phyloP scores from a whole-genome alignment of 1,140 invertebrate genomes.

The Drosophila chauvacae region DNA sequence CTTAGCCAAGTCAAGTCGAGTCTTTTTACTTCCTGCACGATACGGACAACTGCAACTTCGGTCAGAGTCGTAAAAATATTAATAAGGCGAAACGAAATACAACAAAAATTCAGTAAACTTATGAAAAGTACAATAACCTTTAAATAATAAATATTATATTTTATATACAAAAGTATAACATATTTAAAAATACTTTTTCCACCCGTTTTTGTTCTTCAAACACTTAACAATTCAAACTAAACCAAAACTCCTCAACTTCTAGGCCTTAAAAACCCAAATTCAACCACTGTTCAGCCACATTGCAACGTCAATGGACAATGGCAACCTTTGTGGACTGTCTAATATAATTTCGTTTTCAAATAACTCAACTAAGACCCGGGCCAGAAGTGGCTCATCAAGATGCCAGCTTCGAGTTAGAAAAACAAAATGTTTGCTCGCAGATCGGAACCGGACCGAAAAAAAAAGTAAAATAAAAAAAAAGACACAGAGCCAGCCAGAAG shows the following conservation, averaged over 20 bases:
- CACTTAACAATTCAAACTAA: neutral
- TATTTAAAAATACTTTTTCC: neutral
- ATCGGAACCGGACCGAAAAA: slow-evolving; percentile 34
- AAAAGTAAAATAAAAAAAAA: slow-evolving; percentile 18
- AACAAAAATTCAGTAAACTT: neutral
- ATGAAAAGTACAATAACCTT: no score
- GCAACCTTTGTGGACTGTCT: slow-evolving; percentile 44
- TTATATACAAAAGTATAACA: neutral
- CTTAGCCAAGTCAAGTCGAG: slow-evolving; percentile 70
- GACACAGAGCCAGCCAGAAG: slow-evolving; percentile 29
- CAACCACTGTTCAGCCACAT: slow-evolving; percentile 24
- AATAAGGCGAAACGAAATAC: slow-evolving; percentile 4
- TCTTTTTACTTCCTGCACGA: slow-evolving; percentile 76
- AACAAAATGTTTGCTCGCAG: slow-evolving; percentile 69
- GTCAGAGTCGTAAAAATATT: neutral
- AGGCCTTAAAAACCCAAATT: neutral
- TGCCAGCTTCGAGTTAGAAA: slow-evolving; percentile 75
- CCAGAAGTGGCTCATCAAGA: slow-evolving; percentile 68
- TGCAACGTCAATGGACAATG: slow-evolving; percentile 16
- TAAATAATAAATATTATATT: neutral
- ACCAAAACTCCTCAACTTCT: neutral
- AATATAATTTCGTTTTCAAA: slow-evolving; percentile 74
- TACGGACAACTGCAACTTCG: slow-evolving; percentile 25
- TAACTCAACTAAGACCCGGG: slow-evolving; percentile 71
- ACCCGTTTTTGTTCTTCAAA: neutral